Evolutionary conservation across 2,888 invertebrate genomes (phyloP).

Genomic region (Sycophila texana): DNA sequence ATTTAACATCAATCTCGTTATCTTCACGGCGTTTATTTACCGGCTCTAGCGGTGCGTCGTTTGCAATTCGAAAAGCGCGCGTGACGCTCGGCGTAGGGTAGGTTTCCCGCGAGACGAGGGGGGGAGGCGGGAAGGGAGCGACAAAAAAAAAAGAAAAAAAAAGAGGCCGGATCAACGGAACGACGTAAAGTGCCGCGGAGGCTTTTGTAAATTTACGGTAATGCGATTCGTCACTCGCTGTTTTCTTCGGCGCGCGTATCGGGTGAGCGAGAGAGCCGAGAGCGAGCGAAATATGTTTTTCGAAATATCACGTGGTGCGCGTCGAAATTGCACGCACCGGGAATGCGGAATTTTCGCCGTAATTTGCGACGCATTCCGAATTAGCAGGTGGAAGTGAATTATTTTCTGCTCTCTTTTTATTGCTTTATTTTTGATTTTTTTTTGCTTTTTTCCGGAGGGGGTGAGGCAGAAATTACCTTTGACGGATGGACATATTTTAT

Average conservation of each 20-base stretch:
- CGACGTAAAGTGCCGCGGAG: constrained; percentile 30
- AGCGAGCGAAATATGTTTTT: not conserved
- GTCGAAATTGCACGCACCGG: too few species aligned
- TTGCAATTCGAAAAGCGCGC: constrained; percentile 49
- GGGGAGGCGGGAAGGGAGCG: too few species aligned
- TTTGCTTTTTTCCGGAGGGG: too few species aligned
- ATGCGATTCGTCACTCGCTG: constrained; percentile 48
- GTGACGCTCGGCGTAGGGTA: not conserved
- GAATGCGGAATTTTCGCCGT: too few species aligned
- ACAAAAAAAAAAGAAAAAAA: not conserved
- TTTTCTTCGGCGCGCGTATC: constrained; percentile 12
- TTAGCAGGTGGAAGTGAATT: not conserved
- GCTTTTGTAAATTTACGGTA: constrained; percentile 50
- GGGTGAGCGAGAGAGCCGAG: not conserved
- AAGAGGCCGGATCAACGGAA: constrained; percentile 41
- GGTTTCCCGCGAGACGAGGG: too few species aligned
- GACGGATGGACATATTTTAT: too few species aligned
- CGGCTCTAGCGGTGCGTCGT: constrained; percentile 40
- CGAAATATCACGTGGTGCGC: too few species aligned
- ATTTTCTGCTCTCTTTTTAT: too few species aligned
- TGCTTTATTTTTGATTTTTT: too few species aligned
- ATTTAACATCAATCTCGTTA: constrained; percentile 57
- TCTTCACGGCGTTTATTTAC: constrained; percentile 54
- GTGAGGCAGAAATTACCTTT: too few species aligned
- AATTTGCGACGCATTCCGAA: not conserved